Percentiles rank a stretch among this genome's conserved stretches.
These are phyloP conservation scores for Ormia ochracea DNA, from an alignment of 2,888 invertebrate species.

Conservation along the genomic window DNA sequence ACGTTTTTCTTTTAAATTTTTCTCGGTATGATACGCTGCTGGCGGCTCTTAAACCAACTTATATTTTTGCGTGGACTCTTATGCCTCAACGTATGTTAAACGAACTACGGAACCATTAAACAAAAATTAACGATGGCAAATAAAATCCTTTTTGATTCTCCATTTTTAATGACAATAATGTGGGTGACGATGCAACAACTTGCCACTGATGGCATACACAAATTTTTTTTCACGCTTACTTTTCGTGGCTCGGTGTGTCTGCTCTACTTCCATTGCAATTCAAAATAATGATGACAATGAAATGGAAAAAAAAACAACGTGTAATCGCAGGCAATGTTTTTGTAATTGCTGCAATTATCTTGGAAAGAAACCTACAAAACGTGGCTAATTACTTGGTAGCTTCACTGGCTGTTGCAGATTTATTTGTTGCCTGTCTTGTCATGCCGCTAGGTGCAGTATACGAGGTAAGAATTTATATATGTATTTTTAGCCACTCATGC, in stretches of 20 bases:
- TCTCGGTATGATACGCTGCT: not conserved
- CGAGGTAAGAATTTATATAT: too few relatives aligned
- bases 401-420: conserved; percentile 96
- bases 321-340: conserved; percentile 91
- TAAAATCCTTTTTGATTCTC: conserved; percentile 21
- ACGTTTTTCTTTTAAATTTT: not conserved
- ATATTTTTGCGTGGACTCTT: not conserved
- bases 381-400: conserved; percentile 98
- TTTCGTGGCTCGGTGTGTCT: not conserved
- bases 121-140: not conserved
- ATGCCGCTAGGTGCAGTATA: conserved; percentile 94
- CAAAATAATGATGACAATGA: conserved; percentile 18
- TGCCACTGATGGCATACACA: not conserved
- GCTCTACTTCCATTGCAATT: not conserved
- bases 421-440: conserved; percentile 96
- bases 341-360: conserved; percentile 96
- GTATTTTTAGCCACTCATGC: too few relatives aligned
- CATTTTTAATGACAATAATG: not conserved
- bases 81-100: not conserved
- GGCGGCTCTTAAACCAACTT: not conserved
- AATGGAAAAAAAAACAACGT: conserved; percentile 13
- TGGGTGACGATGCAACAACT: conserved; percentile 14
- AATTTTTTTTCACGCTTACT: not conserved
- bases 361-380: conserved; percentile 94
- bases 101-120: not conserved